Evolutionary conservation across 2,113 vertebrate genomes (phyloP).

Genomic region (Antennarius striatus): DNA sequence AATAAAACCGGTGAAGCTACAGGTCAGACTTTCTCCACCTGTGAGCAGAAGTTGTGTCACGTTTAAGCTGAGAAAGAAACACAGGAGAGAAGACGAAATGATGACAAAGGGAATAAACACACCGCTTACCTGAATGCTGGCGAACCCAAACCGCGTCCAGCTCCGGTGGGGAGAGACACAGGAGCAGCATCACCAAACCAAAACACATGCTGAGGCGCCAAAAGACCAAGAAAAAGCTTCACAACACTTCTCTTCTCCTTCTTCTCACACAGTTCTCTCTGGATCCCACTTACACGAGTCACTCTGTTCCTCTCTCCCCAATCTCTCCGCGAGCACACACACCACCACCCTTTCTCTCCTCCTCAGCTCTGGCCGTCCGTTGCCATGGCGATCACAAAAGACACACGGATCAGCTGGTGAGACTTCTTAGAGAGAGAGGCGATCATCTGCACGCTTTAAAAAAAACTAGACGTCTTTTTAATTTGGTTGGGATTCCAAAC

Average conservation of each 20-base stretch:
- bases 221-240: constrained; percentile 5
- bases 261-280: constrained; percentile 25
- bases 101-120: constrained; percentile 1
- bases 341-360: constrained; percentile 63
- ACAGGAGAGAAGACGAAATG: neutral
- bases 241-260: constrained; percentile 29
- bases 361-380: constrained; percentile 46
- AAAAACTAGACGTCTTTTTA: neutral
- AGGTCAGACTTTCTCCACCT: neutral
- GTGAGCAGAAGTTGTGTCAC: neutral
- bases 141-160: constrained; percentile 47
- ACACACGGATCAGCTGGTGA: constrained; percentile 44
- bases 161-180: constrained; percentile 55
- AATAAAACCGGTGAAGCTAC: neutral
- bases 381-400: constrained; percentile 53
- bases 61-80: neutral
- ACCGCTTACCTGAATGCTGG: constrained; percentile 69
- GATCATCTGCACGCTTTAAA: neutral
- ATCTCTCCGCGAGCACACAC: constrained; percentile 27
- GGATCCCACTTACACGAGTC: constrained; percentile 24
- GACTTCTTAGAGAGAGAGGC: constrained; percentile 12
- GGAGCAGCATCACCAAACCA: constrained; percentile 48
- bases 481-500: too few relatives aligned
- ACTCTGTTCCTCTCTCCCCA: constrained; percentile 20
- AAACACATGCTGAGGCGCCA: constrained; percentile 53